A percentile compares a stretch with the other conserved stretches of the same genome.
Evolutionary conservation across 2,888 invertebrate genomes (phyloP).

Genomic region (Scrobipalpa costella): DNA sequence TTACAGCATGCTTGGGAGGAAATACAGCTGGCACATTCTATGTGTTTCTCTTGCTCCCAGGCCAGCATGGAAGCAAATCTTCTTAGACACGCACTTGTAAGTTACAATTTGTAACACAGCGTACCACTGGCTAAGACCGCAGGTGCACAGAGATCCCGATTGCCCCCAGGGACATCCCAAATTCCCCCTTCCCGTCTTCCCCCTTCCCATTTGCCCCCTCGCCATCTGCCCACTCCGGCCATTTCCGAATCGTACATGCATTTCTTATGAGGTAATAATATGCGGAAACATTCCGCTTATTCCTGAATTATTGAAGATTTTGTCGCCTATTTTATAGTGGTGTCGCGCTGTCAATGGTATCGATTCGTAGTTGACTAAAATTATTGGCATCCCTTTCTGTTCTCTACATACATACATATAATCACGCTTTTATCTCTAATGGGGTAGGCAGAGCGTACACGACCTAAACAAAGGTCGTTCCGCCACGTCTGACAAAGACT

Average conservation of each 20-base stretch:
- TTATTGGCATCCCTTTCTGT: too few species aligned
- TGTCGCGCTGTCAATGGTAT: neutral
- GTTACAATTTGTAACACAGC: too few species aligned
- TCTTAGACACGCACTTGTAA: too few species aligned
- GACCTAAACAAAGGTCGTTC: too few species aligned
- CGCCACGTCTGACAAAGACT: too few species aligned
- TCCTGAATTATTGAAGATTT: constrained; percentile 27
- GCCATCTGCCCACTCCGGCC: constrained; percentile 42
- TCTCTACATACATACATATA: too few species aligned
- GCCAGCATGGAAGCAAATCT: too few species aligned
- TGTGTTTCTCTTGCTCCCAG: neutral
- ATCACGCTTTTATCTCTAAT: too few species aligned
- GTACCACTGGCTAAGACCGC: constrained; percentile 31
- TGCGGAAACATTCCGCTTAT: constrained; percentile 30
- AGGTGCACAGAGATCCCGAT: constrained; percentile 39
- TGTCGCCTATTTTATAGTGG: neutral
- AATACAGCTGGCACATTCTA: too few species aligned
- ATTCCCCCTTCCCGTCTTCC: constrained; percentile 41
- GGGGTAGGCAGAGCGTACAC: too few species aligned
- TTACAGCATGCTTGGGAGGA: too few species aligned
- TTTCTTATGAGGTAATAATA: constrained; percentile 60
- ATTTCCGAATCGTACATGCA: constrained; percentile 44
- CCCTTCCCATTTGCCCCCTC: constrained; percentile 30
- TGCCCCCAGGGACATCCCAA: constrained; percentile 36
- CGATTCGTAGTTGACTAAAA: too few species aligned